Evolutionary conservation across 2,113 vertebrate species (phyloP), one percentile per base, ranked within the genome.

Genomic region (Microcebus murinus): DNA sequence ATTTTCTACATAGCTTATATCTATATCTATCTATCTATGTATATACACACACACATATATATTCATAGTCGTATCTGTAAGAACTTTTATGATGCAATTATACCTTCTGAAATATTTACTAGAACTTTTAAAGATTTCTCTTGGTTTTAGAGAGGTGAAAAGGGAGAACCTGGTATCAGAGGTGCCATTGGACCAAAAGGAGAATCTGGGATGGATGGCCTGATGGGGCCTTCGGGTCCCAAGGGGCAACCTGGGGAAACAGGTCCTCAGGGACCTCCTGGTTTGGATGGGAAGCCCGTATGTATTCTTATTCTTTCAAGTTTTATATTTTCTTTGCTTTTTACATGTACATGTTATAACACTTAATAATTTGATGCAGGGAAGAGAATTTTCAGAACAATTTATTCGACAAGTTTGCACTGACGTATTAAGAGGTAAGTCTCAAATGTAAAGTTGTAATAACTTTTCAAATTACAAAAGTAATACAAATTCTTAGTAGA

Each of bases 341-440:
- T 94, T 87, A 91, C 61, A 2, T 1, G 13, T 34, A 23, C 63
- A 23, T 90, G 15, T 97, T 96, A 84, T 97, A 97, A 95, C 96
- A 0, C 0, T 88, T 97, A 73, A 98, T 59, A 97, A 45, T 98
- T 98, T 97, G 77, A 96, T 98, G 61, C 96, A 99, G 99, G 99
- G 98, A 79, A 99, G 98, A 98, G 98, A 99, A 92, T 98, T 99
- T 98, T 99, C 99, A 59, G 99, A 99, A 97, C 98, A 98, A 93
- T 99, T 99, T 98, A 99, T 99, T 98, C 99, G 99, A 8, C 99
- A 99, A 97, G 99, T 99, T 96, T 99, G 99, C 98, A 99, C 98
- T 96, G 99, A 99, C 61, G 98, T 99, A 91, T 98, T 99, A 97
- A 99, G 99, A 98, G 98, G 99, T 99, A 98, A 99, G 99, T 99